Percentiles rank a stretch among this genome's conserved stretches.
Conservation (phyloP, 2,797 vertebrate species). For the Takifugu ocellatus region DNA sequence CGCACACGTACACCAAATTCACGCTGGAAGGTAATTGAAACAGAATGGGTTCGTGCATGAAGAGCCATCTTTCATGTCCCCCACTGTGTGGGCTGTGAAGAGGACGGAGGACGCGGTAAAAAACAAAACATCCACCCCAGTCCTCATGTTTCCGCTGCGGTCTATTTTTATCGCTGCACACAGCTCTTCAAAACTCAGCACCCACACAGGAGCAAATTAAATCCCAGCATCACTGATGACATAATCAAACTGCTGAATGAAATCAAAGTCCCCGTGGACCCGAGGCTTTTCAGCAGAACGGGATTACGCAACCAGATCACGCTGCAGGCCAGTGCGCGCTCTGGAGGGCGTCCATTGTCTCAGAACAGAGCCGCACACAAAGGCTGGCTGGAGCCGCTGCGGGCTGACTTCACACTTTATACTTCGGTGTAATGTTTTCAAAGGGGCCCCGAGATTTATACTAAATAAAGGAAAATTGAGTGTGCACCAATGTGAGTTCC, state of each 20-base stretch:
- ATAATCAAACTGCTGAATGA: conserved; percentile 66
- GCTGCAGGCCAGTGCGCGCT: conserved; percentile 21
- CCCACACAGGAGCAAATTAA: conserved; percentile 68
- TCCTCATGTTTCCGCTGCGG: conserved; percentile 37
- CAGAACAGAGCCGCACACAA: conserved; percentile 3
- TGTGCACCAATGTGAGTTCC: too few species aligned
- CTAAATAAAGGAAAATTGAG: background rate
- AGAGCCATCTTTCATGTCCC: conserved; percentile 14
- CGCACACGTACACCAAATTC: background rate
- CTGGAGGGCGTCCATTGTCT: conserved; percentile 15
- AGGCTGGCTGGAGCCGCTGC: background rate
- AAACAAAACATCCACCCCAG: conserved; percentile 12
- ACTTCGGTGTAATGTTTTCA: background rate
- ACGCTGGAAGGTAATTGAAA: conserved; percentile 15
- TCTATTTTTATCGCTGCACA: conserved; percentile 64
- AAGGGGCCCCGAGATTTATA: too few species aligned
- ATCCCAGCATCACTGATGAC: conserved; percentile 58
- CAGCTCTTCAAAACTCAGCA: conserved; percentile 39
- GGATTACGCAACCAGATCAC: conserved; percentile 51
- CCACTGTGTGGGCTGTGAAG: conserved; percentile 5
- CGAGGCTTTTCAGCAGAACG: conserved; percentile 37
- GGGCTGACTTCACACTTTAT: conserved; percentile 3
- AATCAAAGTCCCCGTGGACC: conserved; percentile 41
- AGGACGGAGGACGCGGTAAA: conserved; percentile 19
- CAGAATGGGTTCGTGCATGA: conserved; percentile 2